These are phyloP conservation scores for Parotia lawesii DNA, from an alignment of 2,113 vertebrate species.

Conservation along the genomic window DNA sequence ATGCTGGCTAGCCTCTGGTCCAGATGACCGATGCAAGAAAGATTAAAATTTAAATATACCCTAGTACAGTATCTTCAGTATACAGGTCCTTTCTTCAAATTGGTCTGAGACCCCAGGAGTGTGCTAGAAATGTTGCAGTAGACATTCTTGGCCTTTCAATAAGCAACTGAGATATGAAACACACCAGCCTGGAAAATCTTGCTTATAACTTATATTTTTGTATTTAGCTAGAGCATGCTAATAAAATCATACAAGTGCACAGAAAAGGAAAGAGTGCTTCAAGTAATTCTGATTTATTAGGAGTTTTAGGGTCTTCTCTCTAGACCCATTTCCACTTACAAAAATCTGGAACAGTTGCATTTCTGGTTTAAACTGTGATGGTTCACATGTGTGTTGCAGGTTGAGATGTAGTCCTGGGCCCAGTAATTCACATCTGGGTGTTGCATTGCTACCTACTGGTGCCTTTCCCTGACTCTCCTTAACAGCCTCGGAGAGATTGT, in stretches of 20 bases:
- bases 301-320: not conserved
- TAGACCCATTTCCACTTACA: not conserved
- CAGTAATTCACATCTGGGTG: not conserved
- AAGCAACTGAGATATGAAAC: not conserved
- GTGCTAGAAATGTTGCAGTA: not conserved
- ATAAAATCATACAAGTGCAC: not conserved
- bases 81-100: not conserved
- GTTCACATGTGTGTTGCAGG: not conserved
- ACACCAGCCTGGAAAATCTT: not conserved
- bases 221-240: not conserved
- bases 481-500: not conserved
- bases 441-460: not conserved
- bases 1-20: not conserved
- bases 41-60: not conserved
- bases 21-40: not conserved
- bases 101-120: not conserved
- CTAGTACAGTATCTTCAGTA: not conserved
- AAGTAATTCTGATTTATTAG: not conserved
- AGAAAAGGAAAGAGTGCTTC: not conserved
- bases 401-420: not conserved
- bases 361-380: not conserved
- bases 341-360: not conserved
- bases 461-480: not conserved
- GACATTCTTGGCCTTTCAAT: not conserved
- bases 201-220: not conserved